Evolutionary conservation across 92 coral and sea anemone genomes (phyloP).

Genomic region (Umimayanthus chanpuru): DNA sequence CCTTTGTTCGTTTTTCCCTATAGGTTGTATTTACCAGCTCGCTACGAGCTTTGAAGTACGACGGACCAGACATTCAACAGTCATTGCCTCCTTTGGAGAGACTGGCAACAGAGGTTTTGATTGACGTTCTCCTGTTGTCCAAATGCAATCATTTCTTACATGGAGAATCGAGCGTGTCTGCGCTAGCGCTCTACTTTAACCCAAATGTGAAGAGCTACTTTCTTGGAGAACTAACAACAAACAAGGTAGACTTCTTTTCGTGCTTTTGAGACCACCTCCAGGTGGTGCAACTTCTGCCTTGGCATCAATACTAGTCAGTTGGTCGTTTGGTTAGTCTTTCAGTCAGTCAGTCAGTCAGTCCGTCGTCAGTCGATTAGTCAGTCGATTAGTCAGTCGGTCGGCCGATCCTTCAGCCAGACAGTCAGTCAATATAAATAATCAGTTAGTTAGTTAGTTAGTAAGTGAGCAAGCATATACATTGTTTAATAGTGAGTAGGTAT

Average conservation of each 20-base stretch:
- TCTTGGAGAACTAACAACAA: neutral
- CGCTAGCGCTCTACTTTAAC: neutral
- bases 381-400: no score
- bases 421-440: no score
- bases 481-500: no score
- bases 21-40: neutral
- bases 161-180: neutral
- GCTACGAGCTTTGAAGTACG: neutral
- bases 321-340: no score
- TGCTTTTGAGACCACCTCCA: no score
- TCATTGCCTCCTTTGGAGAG: neutral
- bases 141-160: neutral
- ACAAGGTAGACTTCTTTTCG: neutral
- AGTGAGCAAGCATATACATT: no score
- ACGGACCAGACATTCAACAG: neutral
- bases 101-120: neutral
- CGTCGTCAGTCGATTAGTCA: no score
- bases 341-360: no score
- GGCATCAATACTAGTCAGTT: no score
- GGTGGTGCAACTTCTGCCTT: no score
- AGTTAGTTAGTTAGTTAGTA: no score
- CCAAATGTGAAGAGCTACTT: conserved; percentile 9
- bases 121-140: neutral
- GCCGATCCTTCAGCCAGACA: no score
- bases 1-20: neutral